Conservation (phyloP, 30 jellyfish, hydroid and myxozoan species). For the Rhopilema esculentum region DNA sequence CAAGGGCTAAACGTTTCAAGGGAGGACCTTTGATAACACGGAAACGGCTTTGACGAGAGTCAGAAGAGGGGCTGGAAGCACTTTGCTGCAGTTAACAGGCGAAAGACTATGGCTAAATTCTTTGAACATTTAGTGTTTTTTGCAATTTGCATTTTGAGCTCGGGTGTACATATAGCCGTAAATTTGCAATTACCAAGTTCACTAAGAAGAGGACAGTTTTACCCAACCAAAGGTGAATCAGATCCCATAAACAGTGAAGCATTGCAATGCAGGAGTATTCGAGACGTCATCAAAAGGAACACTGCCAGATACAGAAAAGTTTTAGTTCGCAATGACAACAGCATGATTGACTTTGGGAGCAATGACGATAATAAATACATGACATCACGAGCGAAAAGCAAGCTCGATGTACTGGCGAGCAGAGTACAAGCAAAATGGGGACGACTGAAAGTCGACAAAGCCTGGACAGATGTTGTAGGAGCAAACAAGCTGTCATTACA, state of each 20-base stretch:
- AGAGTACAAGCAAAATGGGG: constrained; percentile 77
- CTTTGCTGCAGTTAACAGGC: not conserved
- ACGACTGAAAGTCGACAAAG: constrained; percentile 70
- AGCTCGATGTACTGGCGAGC: constrained; percentile 86
- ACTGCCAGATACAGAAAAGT: constrained; percentile 88
- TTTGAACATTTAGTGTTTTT: not conserved
- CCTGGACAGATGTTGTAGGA: constrained; percentile 94
- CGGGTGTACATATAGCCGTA: not conserved
- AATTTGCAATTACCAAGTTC: constrained; percentile 2
- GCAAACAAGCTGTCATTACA: constrained; percentile 79
- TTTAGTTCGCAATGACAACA: constrained; percentile 80
- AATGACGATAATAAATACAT: constrained; percentile 86
- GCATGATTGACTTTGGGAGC: constrained; percentile 54
- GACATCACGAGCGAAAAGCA: constrained; percentile 96
- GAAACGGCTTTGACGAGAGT: not conserved
- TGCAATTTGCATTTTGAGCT: not conserved
- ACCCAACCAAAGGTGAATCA: constrained; percentile 78
- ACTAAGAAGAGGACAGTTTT: constrained; percentile 54
- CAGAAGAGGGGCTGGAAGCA: not conserved
- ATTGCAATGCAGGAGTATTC: constrained; percentile 76
- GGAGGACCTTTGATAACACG: not conserved
- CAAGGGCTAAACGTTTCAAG: not conserved
- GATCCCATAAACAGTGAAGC: constrained; percentile 74
- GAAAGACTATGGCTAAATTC: not conserved
- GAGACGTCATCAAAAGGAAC: constrained; percentile 90